Percentiles rank a stretch among this genome's conserved stretches.
These are phyloP conservation scores for Euura saliciscinereae DNA, from an alignment of 1,140 invertebrate species.

Conservation along the genomic window DNA sequence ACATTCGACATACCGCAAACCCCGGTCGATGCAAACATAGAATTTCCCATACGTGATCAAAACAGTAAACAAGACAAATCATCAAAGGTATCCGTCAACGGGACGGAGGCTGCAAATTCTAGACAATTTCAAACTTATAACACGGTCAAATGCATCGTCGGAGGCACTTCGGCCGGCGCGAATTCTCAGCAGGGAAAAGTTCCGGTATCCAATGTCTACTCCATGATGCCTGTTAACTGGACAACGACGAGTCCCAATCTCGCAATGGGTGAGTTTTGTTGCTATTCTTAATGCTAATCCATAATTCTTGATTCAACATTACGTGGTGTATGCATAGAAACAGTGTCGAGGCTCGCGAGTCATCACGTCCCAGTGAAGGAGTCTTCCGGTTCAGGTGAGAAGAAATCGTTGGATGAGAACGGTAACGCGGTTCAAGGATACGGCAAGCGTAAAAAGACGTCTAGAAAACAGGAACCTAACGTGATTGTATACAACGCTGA, in stretches of 20 bases:
- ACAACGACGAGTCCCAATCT: conserved; percentile 40
- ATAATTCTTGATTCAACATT: conserved; percentile 5
- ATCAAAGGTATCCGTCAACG: conserved; percentile 50
- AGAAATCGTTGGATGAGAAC: conserved; percentile 72
- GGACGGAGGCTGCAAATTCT: conserved; percentile 46
- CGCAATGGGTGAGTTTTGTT: conserved; percentile 44
- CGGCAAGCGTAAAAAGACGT: conserved; percentile 58
- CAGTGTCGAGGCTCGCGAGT: conserved; percentile 44
- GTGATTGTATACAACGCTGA: conserved; percentile 68
- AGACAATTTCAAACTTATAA: conserved; percentile 52
- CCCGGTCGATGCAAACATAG: conserved; percentile 51
- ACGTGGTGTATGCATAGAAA: conserved; percentile 26
- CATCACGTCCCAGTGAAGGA: conserved; percentile 47
- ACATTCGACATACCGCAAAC: conserved; percentile 54
- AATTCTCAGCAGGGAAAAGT: conserved; percentile 38
- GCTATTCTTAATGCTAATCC: background rate
- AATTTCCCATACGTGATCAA: conserved; percentile 50
- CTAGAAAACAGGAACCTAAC: conserved; percentile 66
- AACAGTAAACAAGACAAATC: conserved; percentile 45
- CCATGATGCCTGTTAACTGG: conserved; percentile 44
- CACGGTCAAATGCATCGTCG: conserved; percentile 48
- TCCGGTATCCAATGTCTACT: conserved; percentile 35
- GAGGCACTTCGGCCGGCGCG: conserved; percentile 38
- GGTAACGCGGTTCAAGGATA: conserved; percentile 67
- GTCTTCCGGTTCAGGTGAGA: conserved; percentile 40